These are phyloP conservation scores for Otus sunia DNA, from an alignment of 2,113 vertebrate genomes.

Conservation along the genomic window DNA sequence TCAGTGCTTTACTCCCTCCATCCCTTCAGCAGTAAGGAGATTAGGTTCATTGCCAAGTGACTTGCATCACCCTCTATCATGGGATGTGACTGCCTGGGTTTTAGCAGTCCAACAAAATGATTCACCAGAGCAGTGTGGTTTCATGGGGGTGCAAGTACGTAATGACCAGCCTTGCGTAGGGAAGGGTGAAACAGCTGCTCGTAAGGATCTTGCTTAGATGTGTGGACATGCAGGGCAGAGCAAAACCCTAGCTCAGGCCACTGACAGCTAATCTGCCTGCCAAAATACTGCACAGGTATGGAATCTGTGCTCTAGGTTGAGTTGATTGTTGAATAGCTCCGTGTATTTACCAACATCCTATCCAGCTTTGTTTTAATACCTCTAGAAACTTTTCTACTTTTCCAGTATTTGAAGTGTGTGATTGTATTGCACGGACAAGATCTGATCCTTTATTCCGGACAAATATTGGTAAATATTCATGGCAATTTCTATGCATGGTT, in stretches of 20 bases:
- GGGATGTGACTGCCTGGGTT: background rate
- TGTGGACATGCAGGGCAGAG: background rate
- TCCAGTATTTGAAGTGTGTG: background rate
- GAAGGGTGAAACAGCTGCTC: background rate
- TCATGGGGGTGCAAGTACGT: background rate
- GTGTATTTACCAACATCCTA: background rate
- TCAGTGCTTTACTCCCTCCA: background rate
- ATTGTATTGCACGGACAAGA: background rate
- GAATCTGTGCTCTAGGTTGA: background rate
- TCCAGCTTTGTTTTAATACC: background rate
- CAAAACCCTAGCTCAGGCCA: background rate
- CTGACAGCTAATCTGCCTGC: background rate
- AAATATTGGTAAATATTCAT: background rate
- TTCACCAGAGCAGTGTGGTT: background rate
- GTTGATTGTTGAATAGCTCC: background rate
- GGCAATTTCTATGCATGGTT: background rate
- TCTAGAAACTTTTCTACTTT: background rate
- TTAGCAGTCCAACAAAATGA: background rate
- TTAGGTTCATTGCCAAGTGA: background rate
- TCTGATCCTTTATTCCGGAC: background rate
- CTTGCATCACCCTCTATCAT: background rate
- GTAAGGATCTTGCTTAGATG: background rate
- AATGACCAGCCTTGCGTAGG: fast-evolving
- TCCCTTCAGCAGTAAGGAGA: background rate
- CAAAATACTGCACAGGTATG: background rate